phyloP scores from a whole-genome alignment of 2,797 vertebrate genomes.

The Orientallactaga sibirica region DNA sequence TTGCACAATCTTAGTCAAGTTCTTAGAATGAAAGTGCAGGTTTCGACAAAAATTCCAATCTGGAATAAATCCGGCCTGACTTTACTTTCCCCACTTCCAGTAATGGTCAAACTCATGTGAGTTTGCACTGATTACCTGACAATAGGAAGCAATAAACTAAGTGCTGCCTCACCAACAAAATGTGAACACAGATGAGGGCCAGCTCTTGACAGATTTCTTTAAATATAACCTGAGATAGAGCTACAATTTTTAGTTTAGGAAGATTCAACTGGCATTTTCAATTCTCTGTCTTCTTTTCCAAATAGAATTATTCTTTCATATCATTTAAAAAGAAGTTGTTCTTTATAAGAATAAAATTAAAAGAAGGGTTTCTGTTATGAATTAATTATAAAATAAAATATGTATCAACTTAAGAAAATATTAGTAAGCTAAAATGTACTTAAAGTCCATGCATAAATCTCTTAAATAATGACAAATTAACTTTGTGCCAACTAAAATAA shows the following conservation, averaged over 20 bases:
- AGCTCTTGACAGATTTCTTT: background rate
- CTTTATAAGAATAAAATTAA: constrained; percentile 32
- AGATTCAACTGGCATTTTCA: background rate
- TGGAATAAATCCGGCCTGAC: background rate
- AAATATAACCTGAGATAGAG: background rate
- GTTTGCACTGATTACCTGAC: background rate
- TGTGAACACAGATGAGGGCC: too few species aligned
- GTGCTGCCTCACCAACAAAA: background rate
- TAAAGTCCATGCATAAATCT: background rate
- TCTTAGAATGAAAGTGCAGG: background rate
- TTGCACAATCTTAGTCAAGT: background rate
- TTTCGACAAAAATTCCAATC: background rate
- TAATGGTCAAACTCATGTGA: background rate
- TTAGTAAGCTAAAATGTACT: constrained; percentile 27
- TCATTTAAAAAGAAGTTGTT: background rate
- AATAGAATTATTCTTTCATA: constrained; percentile 15
- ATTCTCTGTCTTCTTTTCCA: constrained; percentile 42
- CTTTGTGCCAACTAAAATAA: background rate
- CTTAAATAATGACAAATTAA: background rate
- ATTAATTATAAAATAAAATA: constrained; percentile 29
- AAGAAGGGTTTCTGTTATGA: background rate
- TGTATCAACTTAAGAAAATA: background rate
- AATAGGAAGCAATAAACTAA: background rate
- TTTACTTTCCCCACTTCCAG: background rate
- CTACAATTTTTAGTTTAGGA: background rate